phyloP scores from a whole-genome alignment of 2,888 invertebrate genomes.

The Petrophora chlorosata region DNA sequence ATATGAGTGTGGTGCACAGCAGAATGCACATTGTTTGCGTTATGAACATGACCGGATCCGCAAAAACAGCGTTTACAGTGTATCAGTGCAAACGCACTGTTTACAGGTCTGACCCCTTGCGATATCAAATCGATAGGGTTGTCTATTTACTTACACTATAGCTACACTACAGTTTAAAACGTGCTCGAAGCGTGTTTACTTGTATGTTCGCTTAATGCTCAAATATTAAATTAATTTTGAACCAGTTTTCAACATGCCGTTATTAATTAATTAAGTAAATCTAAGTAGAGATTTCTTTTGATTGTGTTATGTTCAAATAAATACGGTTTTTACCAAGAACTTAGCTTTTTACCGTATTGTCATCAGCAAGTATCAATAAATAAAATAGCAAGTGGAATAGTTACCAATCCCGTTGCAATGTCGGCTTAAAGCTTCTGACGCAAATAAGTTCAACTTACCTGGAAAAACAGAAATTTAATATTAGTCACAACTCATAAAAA shows the following conservation, averaged over 20 bases:
- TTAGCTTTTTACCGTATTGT: too few species aligned
- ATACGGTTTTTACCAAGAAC: too few species aligned
- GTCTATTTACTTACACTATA: too few species aligned
- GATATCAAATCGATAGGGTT: not conserved
- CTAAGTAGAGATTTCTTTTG: too few species aligned
- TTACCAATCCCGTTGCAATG: slow-evolving; percentile 27
- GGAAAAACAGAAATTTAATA: slow-evolving; percentile 23
- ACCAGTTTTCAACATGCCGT: too few species aligned
- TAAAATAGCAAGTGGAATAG: slow-evolving; percentile 6
- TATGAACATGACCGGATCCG: slow-evolving; percentile 36
- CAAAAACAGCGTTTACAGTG: slow-evolving; percentile 41
- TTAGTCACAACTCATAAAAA: slow-evolving; percentile 3
- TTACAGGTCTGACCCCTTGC: not conserved
- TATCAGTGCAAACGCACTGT: slow-evolving; percentile 13
- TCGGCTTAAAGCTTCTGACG: not conserved
- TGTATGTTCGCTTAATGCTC: too few species aligned
- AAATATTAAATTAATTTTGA: too few species aligned
- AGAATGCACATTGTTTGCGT: slow-evolving; percentile 28
- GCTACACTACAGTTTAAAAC: too few species aligned
- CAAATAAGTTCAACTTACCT: slow-evolving; percentile 27
- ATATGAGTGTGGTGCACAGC: not conserved
- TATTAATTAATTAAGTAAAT: too few species aligned
- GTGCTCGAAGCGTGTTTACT: too few species aligned
- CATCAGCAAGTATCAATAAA: not conserved
- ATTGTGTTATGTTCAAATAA: too few species aligned